Conservation (phyloP, 2,797 vertebrate species). For the Buphagus erythrorhynchus region DNA sequence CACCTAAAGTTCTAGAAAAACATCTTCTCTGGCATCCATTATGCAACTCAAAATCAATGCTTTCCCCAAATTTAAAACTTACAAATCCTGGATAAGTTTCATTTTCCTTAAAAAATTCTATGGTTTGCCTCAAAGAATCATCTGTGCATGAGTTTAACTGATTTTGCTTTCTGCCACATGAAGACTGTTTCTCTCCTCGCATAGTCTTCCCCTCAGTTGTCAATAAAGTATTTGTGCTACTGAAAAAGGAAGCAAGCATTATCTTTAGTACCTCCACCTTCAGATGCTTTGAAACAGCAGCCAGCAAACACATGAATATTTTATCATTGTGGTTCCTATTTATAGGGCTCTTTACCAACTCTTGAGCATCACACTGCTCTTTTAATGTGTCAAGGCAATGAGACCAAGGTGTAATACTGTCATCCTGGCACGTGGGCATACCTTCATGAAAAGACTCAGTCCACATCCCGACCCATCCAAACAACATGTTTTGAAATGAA, state of each 20-base stretch:
- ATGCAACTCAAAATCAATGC: background rate
- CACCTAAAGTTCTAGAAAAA: background rate
- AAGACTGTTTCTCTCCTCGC: background rate
- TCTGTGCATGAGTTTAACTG: background rate
- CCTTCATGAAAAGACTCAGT: background rate
- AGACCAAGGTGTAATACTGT: background rate
- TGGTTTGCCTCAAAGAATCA: background rate
- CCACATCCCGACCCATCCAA: background rate
- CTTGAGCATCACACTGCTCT: background rate
- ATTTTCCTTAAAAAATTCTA: background rate
- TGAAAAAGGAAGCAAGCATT: background rate
- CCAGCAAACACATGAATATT: background rate
- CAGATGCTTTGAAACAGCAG: background rate
- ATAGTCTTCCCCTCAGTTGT: background rate
- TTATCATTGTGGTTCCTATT: background rate
- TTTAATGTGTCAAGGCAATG: background rate
- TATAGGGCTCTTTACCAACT: background rate
- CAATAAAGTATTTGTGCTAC: background rate
- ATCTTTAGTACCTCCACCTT: background rate
- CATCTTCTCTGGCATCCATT: background rate
- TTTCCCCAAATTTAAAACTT: slow-evolving; percentile 1
- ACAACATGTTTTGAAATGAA: background rate
- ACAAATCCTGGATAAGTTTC: background rate
- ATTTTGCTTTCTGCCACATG: background rate
- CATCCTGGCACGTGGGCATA: background rate